Evolutionary conservation across 2,888 invertebrate species (phyloP).

Genomic region (Nomada lathburiana): DNA sequence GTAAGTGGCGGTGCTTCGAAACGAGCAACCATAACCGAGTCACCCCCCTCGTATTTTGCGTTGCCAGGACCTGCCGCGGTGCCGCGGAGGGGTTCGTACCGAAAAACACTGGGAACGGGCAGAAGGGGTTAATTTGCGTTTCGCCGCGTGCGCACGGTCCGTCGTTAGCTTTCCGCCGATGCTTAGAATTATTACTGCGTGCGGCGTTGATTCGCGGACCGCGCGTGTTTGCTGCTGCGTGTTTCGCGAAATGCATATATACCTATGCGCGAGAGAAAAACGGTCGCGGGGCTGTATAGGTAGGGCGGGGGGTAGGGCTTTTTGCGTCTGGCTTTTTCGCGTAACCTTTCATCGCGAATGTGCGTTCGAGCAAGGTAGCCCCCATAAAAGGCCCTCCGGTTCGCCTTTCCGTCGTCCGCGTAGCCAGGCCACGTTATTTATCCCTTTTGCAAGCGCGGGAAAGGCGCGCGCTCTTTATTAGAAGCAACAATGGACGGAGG

Average conservation of each 20-base stretch:
- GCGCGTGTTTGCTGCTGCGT: not conserved
- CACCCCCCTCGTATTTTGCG: conserved; percentile 56
- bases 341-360: conserved; percentile 45
- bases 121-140: conserved; percentile 61
- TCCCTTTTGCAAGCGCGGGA: conserved; percentile 29
- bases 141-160: not conserved
- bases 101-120: conserved; percentile 23
- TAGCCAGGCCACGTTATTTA: conserved; percentile 38
- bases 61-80: conserved; percentile 15
- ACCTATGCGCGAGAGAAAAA: no score
- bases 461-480: conserved; percentile 57
- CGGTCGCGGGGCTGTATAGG: no score
- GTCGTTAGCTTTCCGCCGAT: not conserved
- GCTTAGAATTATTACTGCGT: conserved; percentile 4
- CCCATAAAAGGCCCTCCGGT: conserved; percentile 47
- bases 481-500: conserved; percentile 42
- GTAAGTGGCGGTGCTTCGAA: conserved; percentile 56
- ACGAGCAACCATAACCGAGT: conserved; percentile 58
- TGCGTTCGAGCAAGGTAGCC: conserved; percentile 20
- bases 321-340: conserved; percentile 47
- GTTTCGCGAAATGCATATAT: conserved; percentile 23
- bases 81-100: not conserved
- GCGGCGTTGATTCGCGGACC: not conserved
- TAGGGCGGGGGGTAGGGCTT: not conserved
- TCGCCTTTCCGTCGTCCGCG: conserved; percentile 19